phyloP scores from a whole-genome alignment of 2,113 vertebrate genomes.

The Pipra filicauda region DNA sequence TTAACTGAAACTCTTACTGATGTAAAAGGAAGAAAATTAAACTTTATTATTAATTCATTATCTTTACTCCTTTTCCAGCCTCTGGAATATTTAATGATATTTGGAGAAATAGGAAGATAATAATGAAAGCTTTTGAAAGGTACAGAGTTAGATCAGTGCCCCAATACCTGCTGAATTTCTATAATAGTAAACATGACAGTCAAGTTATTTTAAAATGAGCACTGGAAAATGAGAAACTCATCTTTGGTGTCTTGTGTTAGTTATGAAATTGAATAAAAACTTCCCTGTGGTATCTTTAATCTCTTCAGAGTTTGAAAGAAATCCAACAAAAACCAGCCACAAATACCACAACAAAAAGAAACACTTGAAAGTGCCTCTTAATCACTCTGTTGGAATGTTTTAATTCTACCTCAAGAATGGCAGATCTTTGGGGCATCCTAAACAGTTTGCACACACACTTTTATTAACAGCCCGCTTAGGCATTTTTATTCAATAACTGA shows the following conservation, averaged over 20 bases:
- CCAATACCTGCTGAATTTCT: background rate
- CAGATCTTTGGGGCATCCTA: background rate
- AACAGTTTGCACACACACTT: background rate
- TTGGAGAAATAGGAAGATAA: background rate
- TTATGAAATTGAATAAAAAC: background rate
- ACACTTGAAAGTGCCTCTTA: background rate
- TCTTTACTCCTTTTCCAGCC: background rate
- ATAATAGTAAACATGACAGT: background rate
- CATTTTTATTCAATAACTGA: background rate
- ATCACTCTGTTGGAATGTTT: fast-evolving
- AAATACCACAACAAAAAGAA: background rate
- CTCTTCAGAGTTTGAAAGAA: background rate
- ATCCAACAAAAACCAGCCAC: background rate
- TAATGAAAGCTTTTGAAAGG: background rate
- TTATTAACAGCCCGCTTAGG: background rate
- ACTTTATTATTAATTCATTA: background rate
- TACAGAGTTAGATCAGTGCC: background rate
- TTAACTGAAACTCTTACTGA: background rate
- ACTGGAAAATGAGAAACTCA: background rate
- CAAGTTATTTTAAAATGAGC: background rate
- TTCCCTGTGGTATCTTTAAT: background rate
- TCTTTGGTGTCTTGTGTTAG: background rate
- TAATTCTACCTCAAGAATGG: background rate
- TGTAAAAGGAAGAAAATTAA: background rate
- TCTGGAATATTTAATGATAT: background rate